Evolutionary conservation across 2,113 vertebrate species (phyloP), one percentile per base, ranked within the genome.

Genomic region (Lepus timidus): DNA sequence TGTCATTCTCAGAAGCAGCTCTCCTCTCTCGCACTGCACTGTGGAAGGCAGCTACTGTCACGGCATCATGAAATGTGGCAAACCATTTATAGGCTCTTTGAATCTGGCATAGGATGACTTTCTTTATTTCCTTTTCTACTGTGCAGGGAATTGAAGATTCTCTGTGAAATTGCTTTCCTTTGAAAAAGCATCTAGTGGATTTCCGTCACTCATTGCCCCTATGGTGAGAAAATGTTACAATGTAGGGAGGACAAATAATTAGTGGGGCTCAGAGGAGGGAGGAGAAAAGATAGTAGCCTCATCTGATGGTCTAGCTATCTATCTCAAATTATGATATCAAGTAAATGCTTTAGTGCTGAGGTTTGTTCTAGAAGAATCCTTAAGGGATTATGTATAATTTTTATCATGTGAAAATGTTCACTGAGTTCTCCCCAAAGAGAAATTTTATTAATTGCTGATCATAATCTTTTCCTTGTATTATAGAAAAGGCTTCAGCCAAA

Each of bases 401-500:
- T 84, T 71, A 88, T 85, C 61, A 44, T n/a, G 12, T 97, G 64
- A 94, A 82, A 92, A n/a, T 65, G 55, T 64, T 87, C n/a, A 39
- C 62, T 51, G 29, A 95, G 14, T 76, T 94, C 27, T 89, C 76
- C 31, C 44, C 71, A 80, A 93, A 94, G 91, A 95, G 61, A 67
- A 81, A 39, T 93, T 95, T 58, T 29, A 76, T 91, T 85, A 96
- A 94, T 73, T 84, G 84, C 70, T 80, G 29, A 80, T 93, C 79
- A 51, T 79, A 82, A 90, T 89, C 65, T 16, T 85, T 97, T 96
- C 83, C 65, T 90, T 93, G 76, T 33, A 80, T 86, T 89, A 68
- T 20, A 81, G 20, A 84, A n/a, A 44, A 73, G 39, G 36, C 52
- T 83, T 95, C 84, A 55, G 44, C 51, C 68, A 33, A 86, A 87